Percentiles rank a stretch among this genome's conserved stretches.
Conservation (phyloP, 2,888 invertebrate genomes). For the Latrodectus hesperus region DNA sequence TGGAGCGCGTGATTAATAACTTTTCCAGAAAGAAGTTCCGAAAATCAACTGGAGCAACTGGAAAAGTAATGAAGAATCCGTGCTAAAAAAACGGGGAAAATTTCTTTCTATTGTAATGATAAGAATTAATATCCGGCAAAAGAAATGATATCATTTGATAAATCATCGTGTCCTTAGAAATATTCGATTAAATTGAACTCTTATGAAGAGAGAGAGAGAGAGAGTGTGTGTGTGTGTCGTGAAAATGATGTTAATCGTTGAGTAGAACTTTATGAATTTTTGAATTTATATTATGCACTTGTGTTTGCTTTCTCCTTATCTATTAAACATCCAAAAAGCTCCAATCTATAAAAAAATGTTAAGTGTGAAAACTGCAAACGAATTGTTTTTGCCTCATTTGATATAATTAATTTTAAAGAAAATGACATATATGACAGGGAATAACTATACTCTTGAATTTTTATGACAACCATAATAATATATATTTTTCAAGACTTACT, state of each 20-base stretch:
- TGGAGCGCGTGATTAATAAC: conserved; percentile 2
- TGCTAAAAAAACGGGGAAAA: neutral
- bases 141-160: conserved; percentile 21
- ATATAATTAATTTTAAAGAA: too few species aligned
- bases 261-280: neutral
- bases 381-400: too few species aligned
- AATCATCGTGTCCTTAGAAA: conserved; percentile 18
- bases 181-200: conserved; percentile 15
- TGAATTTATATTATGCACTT: neutral
- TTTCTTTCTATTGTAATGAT: neutral
- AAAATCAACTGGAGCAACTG: conserved; percentile 28
- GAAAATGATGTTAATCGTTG: neutral
- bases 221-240: too few species aligned
- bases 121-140: conserved; percentile 32
- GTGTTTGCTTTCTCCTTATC: neutral
- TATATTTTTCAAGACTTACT: too few species aligned
- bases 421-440: too few species aligned
- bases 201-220: too few species aligned
- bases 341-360: too few species aligned
- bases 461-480: too few species aligned
- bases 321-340: neutral
- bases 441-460: too few species aligned
- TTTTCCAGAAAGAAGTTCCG: neutral
- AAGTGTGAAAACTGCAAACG: too few species aligned
- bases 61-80: conserved; percentile 55